A percentile compares a stretch with the other conserved stretches of the same genome.
Evolutionary conservation across 2,888 invertebrate species (phyloP).

Genomic region (Antheraea assamensis): DNA sequence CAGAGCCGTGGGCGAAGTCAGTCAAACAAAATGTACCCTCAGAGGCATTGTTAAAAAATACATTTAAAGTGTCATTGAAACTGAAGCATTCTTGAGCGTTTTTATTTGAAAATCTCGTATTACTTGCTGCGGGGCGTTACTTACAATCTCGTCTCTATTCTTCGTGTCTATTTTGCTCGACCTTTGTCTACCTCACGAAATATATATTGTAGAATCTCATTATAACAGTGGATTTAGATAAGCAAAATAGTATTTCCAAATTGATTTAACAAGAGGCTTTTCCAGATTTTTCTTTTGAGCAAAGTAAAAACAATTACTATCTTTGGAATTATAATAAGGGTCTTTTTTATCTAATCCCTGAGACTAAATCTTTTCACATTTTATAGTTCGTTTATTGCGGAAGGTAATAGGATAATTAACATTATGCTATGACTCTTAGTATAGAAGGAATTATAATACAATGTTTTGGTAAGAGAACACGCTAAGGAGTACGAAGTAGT

Average conservation of each 20-base stretch:
- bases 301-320: background rate
- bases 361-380: no score
- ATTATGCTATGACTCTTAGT: no score
- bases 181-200: background rate
- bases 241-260: background rate
- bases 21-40: background rate
- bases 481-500: no score
- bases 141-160: background rate
- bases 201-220: background rate
- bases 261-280: background rate
- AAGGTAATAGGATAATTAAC: no score
- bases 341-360: no score
- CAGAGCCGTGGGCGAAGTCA: background rate
- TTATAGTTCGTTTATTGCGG: no score
- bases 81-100: conserved; percentile 10
- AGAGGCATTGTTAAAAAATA: conserved; percentile 14
- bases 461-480: no score
- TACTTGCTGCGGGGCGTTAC: background rate
- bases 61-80: background rate
- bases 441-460: no score
- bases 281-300: background rate
- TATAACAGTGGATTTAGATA: background rate
- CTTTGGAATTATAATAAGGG: no score
- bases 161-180: conserved; percentile 2
- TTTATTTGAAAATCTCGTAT: conserved; percentile 4